Conservation (phyloP, 92 coral and sea anemone species). For the Epizoanthus fatuus region DNA sequence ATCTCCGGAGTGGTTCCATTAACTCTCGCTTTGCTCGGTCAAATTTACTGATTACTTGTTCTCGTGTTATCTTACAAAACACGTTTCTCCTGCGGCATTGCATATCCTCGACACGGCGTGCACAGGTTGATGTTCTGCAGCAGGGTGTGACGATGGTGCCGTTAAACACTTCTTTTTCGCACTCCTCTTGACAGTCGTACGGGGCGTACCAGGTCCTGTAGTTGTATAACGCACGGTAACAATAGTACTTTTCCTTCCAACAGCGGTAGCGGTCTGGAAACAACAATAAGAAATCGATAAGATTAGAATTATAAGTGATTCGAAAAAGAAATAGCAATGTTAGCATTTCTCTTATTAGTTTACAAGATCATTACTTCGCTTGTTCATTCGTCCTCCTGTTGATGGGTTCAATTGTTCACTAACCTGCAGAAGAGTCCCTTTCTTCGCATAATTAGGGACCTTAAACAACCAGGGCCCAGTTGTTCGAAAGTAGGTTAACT, state of each 20-base stretch:
- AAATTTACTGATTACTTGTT: conserved; percentile 55
- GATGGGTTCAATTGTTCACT: too few species aligned
- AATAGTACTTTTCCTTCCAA: conserved; percentile 41
- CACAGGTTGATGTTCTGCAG: conserved; percentile 67
- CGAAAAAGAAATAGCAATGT: too few species aligned
- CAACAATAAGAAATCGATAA: neutral
- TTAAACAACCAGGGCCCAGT: too few species aligned
- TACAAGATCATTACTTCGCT: too few species aligned
- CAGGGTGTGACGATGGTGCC: conserved; percentile 77
- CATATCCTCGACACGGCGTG: conserved; percentile 54
- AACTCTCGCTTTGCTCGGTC: conserved; percentile 34
- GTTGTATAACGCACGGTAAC: conserved; percentile 48
- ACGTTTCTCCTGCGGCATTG: conserved; percentile 69
- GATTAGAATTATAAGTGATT: neutral
- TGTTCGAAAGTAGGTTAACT: too few species aligned
- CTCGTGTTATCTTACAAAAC: conserved; percentile 68
- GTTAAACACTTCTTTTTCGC: conserved; percentile 68
- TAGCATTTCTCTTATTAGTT: too few species aligned
- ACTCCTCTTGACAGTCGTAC: conserved; percentile 70
- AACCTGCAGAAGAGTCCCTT: too few species aligned
- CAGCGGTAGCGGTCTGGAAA: conserved; percentile 54
- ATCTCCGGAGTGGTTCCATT: conserved; percentile 39
- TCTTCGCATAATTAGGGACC: too few species aligned
- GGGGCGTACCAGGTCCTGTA: conserved; percentile 55
- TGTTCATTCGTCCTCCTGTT: too few species aligned